Evolutionary conservation across 2,113 vertebrate genomes (phyloP).

Genomic region (Cyanocitta stelleri): DNA sequence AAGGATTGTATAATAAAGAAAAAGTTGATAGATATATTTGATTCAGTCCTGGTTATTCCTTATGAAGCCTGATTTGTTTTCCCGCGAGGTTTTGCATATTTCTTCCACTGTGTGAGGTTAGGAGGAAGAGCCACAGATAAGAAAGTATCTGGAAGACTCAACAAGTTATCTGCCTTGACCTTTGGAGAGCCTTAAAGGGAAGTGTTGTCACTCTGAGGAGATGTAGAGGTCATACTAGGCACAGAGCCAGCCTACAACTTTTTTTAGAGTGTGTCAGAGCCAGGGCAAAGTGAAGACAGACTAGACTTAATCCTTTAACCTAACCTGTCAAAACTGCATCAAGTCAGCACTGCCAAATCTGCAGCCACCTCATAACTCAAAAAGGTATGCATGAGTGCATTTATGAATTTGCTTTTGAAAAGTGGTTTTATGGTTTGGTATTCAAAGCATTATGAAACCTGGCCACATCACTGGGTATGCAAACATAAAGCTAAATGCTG

Average conservation of each 20-base stretch:
- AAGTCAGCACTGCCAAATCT: slow-evolving; percentile 64
- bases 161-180: slow-evolving; percentile 77
- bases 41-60: not conserved
- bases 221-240: slow-evolving; percentile 69
- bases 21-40: not conserved
- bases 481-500: slow-evolving; percentile 29
- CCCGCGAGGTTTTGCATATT: slow-evolving; percentile 28
- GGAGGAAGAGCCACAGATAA: slow-evolving; percentile 72
- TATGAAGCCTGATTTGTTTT: not conserved
- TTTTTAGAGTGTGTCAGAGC: slow-evolving; percentile 68
- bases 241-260: slow-evolving; percentile 56
- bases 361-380: slow-evolving; percentile 69
- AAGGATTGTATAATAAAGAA: not conserved
- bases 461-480: not conserved
- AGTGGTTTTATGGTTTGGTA: slow-evolving; percentile 43
- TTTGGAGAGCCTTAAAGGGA: slow-evolving; percentile 72
- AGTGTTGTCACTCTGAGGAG: slow-evolving; percentile 77
- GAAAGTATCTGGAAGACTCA: slow-evolving; percentile 51
- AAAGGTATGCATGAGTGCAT: slow-evolving; percentile 68
- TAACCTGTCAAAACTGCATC: slow-evolving; percentile 72
- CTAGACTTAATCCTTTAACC: slow-evolving; percentile 70
- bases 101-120: slow-evolving; percentile 31
- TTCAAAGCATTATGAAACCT: slow-evolving; percentile 53
- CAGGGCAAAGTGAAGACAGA: slow-evolving; percentile 73
- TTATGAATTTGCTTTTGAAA: slow-evolving; percentile 64